Evolutionary conservation across 1,140 invertebrate genomes (phyloP).

Genomic region (Drosophila albomicans): DNA sequence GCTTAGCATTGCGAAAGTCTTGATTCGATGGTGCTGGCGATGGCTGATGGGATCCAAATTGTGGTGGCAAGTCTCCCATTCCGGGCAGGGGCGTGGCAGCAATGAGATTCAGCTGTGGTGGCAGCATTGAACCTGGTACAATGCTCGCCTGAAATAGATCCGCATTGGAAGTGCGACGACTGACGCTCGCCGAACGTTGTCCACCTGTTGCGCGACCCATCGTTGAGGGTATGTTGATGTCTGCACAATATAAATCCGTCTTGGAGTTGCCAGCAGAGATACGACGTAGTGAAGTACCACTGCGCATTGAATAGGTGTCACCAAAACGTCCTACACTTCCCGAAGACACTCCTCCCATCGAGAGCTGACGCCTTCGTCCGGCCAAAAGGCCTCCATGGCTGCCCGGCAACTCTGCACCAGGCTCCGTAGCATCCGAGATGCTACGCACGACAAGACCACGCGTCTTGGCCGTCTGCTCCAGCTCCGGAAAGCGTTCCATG

Average conservation of each 20-base stretch:
- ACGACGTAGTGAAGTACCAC: slow-evolving; percentile 73
- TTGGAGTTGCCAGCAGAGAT: slow-evolving; percentile 76
- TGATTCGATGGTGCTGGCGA: slow-evolving; percentile 59
- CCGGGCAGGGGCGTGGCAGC: slow-evolving; percentile 66
- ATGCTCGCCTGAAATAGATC: slow-evolving; percentile 74
- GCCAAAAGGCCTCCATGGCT: slow-evolving; percentile 47
- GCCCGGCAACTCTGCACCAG: slow-evolving; percentile 39
- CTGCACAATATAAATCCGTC: slow-evolving; percentile 75
- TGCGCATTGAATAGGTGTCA: slow-evolving; percentile 75
- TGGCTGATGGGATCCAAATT: slow-evolving; percentile 58
- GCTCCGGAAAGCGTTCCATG: slow-evolving; percentile 77
- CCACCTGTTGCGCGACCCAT: slow-evolving; percentile 33
- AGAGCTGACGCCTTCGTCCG: slow-evolving; percentile 62
- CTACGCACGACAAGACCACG: slow-evolving; percentile 76
- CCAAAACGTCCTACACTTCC: slow-evolving; percentile 65
- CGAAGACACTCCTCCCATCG: slow-evolving; percentile 73
- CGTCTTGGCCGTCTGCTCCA: slow-evolving; percentile 73
- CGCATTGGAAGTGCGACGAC: slow-evolving; percentile 77
- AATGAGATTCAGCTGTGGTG: slow-evolving; percentile 76
- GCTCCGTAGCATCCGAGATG: slow-evolving; percentile 78
- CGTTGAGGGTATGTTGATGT: slow-evolving; percentile 75
- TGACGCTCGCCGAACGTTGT: slow-evolving; percentile 71
- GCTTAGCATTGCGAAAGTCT: slow-evolving; percentile 74
- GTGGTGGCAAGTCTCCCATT: slow-evolving; percentile 45
- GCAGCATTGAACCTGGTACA: slow-evolving; percentile 57